A percentile compares a stretch with the other conserved stretches of the same genome.
Conservation (phyloP, 2,797 vertebrate genomes). For the Gymnodraco acuticeps region DNA sequence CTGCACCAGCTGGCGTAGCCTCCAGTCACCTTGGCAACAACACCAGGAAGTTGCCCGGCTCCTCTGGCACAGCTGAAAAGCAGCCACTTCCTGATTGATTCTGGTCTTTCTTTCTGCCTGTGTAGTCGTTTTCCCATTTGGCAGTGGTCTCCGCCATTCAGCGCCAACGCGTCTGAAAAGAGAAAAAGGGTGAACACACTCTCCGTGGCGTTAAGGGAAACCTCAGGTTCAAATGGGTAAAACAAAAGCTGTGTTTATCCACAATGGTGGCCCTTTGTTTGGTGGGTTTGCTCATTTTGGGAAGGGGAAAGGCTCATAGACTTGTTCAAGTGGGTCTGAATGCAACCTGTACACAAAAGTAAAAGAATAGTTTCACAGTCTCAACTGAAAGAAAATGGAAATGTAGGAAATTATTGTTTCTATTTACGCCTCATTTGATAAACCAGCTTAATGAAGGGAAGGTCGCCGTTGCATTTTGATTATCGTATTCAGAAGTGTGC, state of each 20-base stretch:
- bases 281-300: constrained; percentile 75
- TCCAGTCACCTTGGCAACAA: constrained; percentile 80
- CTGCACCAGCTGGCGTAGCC: constrained; percentile 77
- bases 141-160: constrained; percentile 60
- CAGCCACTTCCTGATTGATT: constrained; percentile 85
- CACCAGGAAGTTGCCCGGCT: constrained; percentile 82
- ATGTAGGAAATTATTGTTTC: constrained; percentile 32
- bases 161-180: constrained; percentile 69
- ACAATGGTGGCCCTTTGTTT: constrained; percentile 68
- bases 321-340: constrained; percentile 69
- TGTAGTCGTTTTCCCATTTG: constrained; percentile 78
- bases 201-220: constrained; percentile 63
- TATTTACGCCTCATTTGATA: constrained; percentile 15
- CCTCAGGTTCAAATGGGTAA: constrained; percentile 72
- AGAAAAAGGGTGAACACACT: constrained; percentile 68
- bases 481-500: neutral
- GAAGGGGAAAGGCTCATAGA: constrained; percentile 66
- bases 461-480: neutral
- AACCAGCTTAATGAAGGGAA: constrained; percentile 18
- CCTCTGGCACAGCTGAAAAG: constrained; percentile 80
- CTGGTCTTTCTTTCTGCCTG: constrained; percentile 74
- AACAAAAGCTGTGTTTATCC: constrained; percentile 76
- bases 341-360: constrained; percentile 35
- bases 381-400: constrained; percentile 35
- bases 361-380: constrained; percentile 44